Conservation (phyloP, 53 echinoderm and acorn worm genomes). For the Stichopus horrens region DNA sequence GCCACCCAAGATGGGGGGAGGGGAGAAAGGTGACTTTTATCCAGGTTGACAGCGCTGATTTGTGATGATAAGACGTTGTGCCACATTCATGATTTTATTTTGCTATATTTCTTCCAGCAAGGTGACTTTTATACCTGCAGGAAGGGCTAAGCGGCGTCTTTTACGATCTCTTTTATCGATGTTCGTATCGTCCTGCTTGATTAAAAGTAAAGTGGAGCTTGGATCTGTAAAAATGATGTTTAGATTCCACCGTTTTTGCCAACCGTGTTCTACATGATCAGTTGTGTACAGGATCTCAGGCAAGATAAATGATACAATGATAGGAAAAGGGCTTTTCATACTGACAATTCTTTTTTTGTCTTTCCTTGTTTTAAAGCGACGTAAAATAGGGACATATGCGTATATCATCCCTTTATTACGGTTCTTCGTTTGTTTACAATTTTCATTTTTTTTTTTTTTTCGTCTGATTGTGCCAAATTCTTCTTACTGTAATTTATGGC, state of each 20-base stretch:
- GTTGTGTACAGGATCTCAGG: background rate
- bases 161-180: slow-evolving; percentile 37
- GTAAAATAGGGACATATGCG: background rate
- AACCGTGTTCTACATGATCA: background rate
- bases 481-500: background rate
- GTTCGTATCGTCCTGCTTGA: slow-evolving; percentile 32
- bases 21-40: background rate
- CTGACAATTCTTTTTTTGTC: background rate
- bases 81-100: slow-evolving; percentile 47
- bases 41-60: slow-evolving; percentile 41
- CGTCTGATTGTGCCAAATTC: background rate
- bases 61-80: slow-evolving; percentile 28
- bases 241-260: background rate
- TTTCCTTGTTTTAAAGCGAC: background rate
- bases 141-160: slow-evolving; percentile 38
- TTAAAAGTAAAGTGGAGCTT: slow-evolving; percentile 39
- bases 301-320: background rate
- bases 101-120: slow-evolving; percentile 40
- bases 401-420: slow-evolving; percentile 5
- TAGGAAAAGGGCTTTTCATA: background rate
- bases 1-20: background rate
- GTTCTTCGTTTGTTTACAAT: background rate
- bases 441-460: background rate
- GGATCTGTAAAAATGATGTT: background rate
- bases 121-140: slow-evolving; percentile 39